Evolutionary conservation across 2,888 invertebrate genomes (phyloP), one percentile per base, ranked within the genome.

Genomic region (Agrenia bidenticulata): DNA sequence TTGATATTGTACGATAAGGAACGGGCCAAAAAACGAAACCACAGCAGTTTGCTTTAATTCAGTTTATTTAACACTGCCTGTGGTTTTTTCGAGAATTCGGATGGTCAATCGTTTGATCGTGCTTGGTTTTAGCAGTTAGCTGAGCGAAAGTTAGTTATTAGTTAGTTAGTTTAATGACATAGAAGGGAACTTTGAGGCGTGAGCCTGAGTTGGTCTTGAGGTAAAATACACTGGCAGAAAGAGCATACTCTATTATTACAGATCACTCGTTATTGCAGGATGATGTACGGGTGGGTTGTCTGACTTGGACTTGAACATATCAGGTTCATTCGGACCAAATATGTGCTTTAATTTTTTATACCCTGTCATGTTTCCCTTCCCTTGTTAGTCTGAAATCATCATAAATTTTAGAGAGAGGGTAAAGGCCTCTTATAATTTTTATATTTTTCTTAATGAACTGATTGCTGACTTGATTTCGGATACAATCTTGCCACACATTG

Each of bases 91-190:
- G 51, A 51, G 11, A 17, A 23, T 19, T 51, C 9, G 19, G 11
- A 24, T 51, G 51, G 51, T 51, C 23, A 51, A 51, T 51, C 24
- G 55, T 23, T 55, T n/a, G 55, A 45, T 55, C 55, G 55, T 55
- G 55, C 55, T 26, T 24, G 17, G 32, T 24, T 27, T 55, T 24
- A 55, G 55, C 55, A 55, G 55, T 55, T 55, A 27, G 55, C 19
- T 55, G 27, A n/a, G 55, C 55, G 24, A 55, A 55, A 55, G 55
- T 55, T 55, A 55, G 55, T 55, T 55, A 37, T 57, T 57, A 37
- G 41, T 57, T 57, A 27, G 56, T 57, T 57, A 57, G 56, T 41
- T 57, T 57, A 57, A 57, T 57, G 23, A 57, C 41, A 57, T 57
- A 23, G 41, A 32, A 57, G 19, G 23, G 55, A 13, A n/a, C 11